Base-by-base conservation (phyloP, 2,113 vertebrate species). In the Sturnus vulgaris region DNA sequence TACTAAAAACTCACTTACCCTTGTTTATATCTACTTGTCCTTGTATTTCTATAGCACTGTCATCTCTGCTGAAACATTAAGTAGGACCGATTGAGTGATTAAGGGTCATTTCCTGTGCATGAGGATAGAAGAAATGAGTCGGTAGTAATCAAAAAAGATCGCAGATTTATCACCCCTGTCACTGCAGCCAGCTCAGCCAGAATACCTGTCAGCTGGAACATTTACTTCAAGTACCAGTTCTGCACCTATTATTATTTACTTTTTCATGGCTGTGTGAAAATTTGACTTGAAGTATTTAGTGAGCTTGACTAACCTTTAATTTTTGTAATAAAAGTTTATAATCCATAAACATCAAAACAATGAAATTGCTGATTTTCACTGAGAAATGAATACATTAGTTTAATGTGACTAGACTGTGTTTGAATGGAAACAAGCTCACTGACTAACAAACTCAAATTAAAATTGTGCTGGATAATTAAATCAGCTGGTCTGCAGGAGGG, bases 401-500 rank as follows among this genome's bases (percentile, higher is more conserved):
- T 92, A 82, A 88, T 91, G 75, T 82, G 69, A 35, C 72, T 94
- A 84, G 82, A 69, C 55, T n/a, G 55, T 82, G 81, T 90, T 83
- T 88, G 73, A 86, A 73, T 72, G 61, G 76, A 96, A 96, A 65
- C 65, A 94, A 88, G n/a, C 53, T 93, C 52, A 30, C 66, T 88
- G 80, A 82, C 86, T 78, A 96, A 81, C 59, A 83, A 96, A 88
- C 37, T 83, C 52, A 53, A 56, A 84, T 82, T 84, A 68, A 92
- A 94, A 77, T 73, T 86, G 50, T 92, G 72, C 53, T 86, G 42
- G 40, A 40, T 93, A 93, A 85, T 81, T 27, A 92, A 91, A 92
- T 83, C 19, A 88, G 64, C 42, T 95, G 82, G 76, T 91, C 79
- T 93, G 75, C 65, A 92, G 49, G 16, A 83, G 12, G 49, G 7